A percentile compares a stretch with the other conserved stretches of the same genome.
Conservation (phyloP, 1,140 invertebrate species). For the Drosophila cardini region DNA sequence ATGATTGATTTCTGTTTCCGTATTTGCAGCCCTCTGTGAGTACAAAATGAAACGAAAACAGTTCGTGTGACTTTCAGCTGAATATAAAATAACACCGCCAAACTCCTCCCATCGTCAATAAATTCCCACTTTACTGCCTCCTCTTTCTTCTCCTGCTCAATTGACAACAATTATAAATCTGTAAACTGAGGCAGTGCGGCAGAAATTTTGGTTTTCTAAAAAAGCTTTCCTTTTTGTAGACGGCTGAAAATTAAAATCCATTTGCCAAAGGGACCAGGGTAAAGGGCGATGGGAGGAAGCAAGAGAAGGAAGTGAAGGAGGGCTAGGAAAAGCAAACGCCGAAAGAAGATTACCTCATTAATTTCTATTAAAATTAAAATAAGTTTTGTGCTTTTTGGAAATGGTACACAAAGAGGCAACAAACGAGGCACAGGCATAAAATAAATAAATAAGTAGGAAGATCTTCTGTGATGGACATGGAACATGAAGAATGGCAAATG, state of each 20-base stretch:
- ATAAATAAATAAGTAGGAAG: conserved; percentile 39
- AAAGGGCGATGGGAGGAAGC: neutral
- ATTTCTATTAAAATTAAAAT: conserved; percentile 69
- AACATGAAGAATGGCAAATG: neutral
- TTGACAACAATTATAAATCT: conserved; percentile 53
- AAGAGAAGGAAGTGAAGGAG: neutral
- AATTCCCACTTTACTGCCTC: neutral
- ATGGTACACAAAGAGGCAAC: conserved; percentile 37
- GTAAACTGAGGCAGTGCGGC: conserved; percentile 27
- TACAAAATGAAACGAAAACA: conserved; percentile 2
- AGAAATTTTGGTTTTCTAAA: conserved; percentile 31
- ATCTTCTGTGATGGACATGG: conserved; percentile 17
- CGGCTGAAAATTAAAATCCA: conserved; percentile 51
- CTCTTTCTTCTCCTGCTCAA: neutral
- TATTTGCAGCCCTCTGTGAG: neutral
- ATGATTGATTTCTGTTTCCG: conserved; percentile 1
- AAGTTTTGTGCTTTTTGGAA: conserved; percentile 56
- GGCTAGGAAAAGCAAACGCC: conserved; percentile 19
- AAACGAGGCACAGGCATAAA: conserved; percentile 33
- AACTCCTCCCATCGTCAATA: neutral
- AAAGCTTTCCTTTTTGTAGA: conserved; percentile 28
- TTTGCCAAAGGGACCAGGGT: conserved; percentile 24
- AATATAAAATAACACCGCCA: neutral
- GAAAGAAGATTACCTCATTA: conserved; percentile 64
- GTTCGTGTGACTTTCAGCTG: conserved; percentile 7